A percentile compares a stretch with the other conserved stretches of the same genome.
Conservation (phyloP, 2,797 vertebrate species). For the Leptatherina wallacei region DNA sequence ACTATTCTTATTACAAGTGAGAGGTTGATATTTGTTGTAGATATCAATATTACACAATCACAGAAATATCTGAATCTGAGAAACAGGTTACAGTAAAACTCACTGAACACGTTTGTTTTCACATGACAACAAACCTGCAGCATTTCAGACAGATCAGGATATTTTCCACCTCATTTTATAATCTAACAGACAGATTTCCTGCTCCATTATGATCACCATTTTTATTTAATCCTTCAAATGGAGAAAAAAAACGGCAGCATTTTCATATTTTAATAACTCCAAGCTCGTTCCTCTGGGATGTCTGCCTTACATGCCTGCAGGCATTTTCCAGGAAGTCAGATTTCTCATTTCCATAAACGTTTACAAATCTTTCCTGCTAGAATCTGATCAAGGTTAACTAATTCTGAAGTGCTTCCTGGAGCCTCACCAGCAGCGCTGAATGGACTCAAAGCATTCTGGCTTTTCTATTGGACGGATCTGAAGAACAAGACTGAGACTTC, state of each 20-base stretch:
- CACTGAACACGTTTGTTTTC: background rate
- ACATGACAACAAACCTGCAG: no score
- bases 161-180: background rate
- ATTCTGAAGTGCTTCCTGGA: constrained; percentile 5
- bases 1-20: no score
- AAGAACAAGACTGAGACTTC: constrained; percentile 15
- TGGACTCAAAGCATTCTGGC: background rate
- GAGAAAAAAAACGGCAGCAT: background rate
- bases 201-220: background rate
- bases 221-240: background rate
- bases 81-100: background rate
- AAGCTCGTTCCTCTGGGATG: background rate
- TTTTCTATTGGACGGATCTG: background rate
- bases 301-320: background rate
- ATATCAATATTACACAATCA: no score
- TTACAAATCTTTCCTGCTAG: background rate
- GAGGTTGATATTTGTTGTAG: no score
- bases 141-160: background rate
- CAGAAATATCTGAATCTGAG: background rate
- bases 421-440: constrained; percentile 10
- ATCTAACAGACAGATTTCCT: background rate
- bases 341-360: background rate
- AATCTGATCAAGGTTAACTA: background rate
- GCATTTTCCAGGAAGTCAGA: background rate
- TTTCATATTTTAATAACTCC: background rate